phyloP scores from a whole-genome alignment of 2,888 invertebrate species.

The Hesperia comma region DNA sequence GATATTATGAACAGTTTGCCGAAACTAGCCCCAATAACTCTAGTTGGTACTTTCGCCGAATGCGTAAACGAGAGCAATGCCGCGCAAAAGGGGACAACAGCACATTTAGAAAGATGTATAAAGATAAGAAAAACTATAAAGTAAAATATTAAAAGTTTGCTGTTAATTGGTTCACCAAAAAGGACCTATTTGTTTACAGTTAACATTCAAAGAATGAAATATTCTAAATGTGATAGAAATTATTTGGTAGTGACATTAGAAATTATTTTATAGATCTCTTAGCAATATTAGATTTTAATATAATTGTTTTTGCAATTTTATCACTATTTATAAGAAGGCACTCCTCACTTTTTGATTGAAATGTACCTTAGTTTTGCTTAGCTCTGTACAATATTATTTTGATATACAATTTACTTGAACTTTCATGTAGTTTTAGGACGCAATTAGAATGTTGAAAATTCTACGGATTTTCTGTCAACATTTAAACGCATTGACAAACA shows the following conservation, averaged over 20 bases:
- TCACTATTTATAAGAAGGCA: conserved; percentile 17
- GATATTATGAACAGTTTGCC: conserved; percentile 65
- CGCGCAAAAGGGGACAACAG: conserved; percentile 69
- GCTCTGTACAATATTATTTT: conserved; percentile 46
- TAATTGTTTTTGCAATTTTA: conserved; percentile 16
- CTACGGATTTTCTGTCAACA: neutral
- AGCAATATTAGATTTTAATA: conserved; percentile 16
- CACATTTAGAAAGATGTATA: conserved; percentile 62
- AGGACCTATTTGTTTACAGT: neutral
- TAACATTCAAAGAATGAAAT: conserved; percentile 30
- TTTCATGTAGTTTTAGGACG: neutral
- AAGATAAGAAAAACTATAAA: conserved; percentile 70
- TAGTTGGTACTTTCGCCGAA: conserved; percentile 77
- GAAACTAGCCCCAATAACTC: conserved; percentile 64
- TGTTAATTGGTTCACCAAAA: neutral
- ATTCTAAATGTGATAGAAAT: conserved; percentile 32
- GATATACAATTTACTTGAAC: neutral
- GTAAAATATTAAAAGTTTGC: conserved; percentile 60
- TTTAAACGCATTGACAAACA: neutral
- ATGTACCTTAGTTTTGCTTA: conserved; percentile 35
- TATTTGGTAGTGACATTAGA: conserved; percentile 22
- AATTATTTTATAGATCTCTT: conserved; percentile 23
- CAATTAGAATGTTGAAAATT: neutral
- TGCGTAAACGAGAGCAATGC: conserved; percentile 76
- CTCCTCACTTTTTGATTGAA: conserved; percentile 24